These are phyloP conservation scores for Hecatera dysodea DNA, from an alignment of 2,888 invertebrate species.

Conservation along the genomic window DNA sequence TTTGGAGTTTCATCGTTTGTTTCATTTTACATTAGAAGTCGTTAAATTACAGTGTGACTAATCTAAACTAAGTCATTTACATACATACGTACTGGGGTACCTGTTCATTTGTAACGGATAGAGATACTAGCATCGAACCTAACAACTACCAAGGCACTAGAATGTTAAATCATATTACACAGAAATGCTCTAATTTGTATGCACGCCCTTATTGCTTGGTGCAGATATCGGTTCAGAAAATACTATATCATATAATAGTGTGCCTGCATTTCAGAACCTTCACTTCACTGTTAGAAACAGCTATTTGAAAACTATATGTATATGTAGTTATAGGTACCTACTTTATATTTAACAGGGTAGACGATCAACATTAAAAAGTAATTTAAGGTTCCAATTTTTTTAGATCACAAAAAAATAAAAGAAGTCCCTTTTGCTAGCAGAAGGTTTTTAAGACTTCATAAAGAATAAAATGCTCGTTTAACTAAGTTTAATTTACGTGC, in stretches of 20 bases:
- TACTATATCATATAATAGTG: neutral
- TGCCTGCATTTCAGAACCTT: conserved; percentile 1
- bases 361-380: conserved; percentile 16
- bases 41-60: neutral
- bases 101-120: conserved; percentile 2
- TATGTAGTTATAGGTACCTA: neutral
- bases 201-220: conserved; percentile 17
- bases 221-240: conserved; percentile 23
- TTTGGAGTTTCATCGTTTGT: conserved; percentile 9
- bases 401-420: conserved; percentile 67
- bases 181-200: conserved; percentile 44
- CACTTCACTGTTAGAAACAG: neutral
- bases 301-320: neutral
- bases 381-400: conserved; percentile 34
- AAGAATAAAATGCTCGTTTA: conserved; percentile 79
- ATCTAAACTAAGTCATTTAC: conserved; percentile 8
- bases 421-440: conserved; percentile 73
- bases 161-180: conserved; percentile 38
- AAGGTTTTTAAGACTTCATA: conserved; percentile 78
- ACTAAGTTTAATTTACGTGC: conserved; percentile 83
- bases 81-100: conserved; percentile 1
- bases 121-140: conserved; percentile 6
- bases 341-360: neutral
- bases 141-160: conserved; percentile 14
- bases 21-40: neutral